Evolutionary conservation across 2,888 invertebrate species (phyloP).

Genomic region (Spialia ferax): DNA sequence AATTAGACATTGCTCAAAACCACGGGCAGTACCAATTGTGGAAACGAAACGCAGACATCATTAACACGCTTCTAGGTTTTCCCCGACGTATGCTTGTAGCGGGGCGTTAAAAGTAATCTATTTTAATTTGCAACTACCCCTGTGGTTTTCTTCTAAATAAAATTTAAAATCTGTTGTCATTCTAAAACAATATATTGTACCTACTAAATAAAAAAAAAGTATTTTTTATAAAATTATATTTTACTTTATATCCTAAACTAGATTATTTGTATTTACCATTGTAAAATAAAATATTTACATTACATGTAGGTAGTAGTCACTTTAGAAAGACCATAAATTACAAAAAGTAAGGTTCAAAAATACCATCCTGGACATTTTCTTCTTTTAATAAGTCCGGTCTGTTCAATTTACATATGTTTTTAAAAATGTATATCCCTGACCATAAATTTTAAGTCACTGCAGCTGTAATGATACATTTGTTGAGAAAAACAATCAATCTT

Average conservation of each 20-base stretch:
- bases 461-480: not conserved
- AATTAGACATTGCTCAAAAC: conserved; percentile 54
- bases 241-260: conserved; percentile 49
- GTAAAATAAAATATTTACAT: conserved; percentile 50
- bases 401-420: not conserved
- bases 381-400: not conserved
- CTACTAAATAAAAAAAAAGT: conserved; percentile 28
- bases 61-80: conserved; percentile 91
- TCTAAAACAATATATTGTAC: not conserved
- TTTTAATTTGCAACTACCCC: not conserved
- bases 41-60: conserved; percentile 91
- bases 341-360: conserved; percentile 40
- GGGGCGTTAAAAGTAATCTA: conserved; percentile 80
- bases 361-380: conserved; percentile 1
- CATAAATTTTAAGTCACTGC: not conserved
- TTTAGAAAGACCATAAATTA: conserved; percentile 39
- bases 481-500: no score
- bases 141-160: not conserved
- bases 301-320: conserved; percentile 37
- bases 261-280: conserved; percentile 41
- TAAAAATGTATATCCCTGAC: not conserved
- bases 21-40: conserved; percentile 68
- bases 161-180: not conserved
- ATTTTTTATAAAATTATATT: conserved; percentile 52
- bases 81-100: conserved; percentile 92